Base-by-base conservation (phyloP, 2,888 invertebrate species). In the Mythimna lalbum region DNA sequence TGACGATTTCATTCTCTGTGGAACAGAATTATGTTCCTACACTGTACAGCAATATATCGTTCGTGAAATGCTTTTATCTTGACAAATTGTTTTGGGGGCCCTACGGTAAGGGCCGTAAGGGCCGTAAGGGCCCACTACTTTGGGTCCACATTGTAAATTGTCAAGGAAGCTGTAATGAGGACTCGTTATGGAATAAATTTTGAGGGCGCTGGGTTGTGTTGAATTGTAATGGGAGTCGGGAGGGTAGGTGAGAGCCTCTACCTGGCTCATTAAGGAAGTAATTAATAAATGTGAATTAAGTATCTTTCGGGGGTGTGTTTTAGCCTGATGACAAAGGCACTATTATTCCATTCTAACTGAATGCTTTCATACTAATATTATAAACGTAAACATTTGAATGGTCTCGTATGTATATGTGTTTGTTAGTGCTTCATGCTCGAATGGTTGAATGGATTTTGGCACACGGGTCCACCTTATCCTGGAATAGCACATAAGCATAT, bases 1-100 rank as follows among this genome's bases (percentile, higher is more conserved):
- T 39, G 39, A 14, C 0, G 14, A 47, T 47, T 47, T 57, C 19
- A 10, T 50, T 14, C 23, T 27, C 12, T 23, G 27, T 21, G 27
- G 73, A 71, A 79, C 76, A 50, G 50, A 36, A 62, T 67, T 2
- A 55, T 72, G 67, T 59, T 55, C 55, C 60, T 69, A 68, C 12
- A 64, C 49, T 59, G 27, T 61, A 71, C 1, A 47, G n/a, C 23
- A 49, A 68, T 75, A 72, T 19, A 74, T 69, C 19, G 19, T 59
- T 49, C n/a, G 67, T 55, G 53, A 61, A 69, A 74, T 49, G 63
- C 53, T 63, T 83, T 76, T 83, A 79, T 83, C 73, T 71, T 77
- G 68, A 78, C 73, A 72, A 81, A 77, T 67, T 71, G 79, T 75
- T 83, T 75, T 75, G 47, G 80, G 61, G n/a, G 56, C 63, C 52